Evolutionary conservation across 2,888 invertebrate genomes (phyloP).

Genomic region (Sinodicranocentrus sp.): DNA sequence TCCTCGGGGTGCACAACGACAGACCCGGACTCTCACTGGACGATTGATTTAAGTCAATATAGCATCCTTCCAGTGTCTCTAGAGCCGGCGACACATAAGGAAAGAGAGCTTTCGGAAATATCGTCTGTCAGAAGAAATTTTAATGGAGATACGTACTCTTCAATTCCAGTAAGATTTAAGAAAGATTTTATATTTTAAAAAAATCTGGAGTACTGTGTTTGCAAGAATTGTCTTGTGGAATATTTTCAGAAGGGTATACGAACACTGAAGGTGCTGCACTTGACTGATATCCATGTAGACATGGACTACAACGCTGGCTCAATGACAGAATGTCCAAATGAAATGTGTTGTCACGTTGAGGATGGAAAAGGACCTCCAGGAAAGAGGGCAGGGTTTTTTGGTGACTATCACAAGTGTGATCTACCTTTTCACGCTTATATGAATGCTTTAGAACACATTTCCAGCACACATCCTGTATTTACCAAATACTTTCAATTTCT

Average conservation of each 20-base stretch:
- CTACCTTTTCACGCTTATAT: slow-evolving; percentile 73
- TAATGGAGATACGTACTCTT: slow-evolving; percentile 4
- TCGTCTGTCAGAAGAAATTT: slow-evolving; percentile 29
- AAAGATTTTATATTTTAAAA: background rate
- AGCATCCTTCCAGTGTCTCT: slow-evolving; percentile 51
- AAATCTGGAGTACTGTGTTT: background rate
- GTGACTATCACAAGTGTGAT: slow-evolving; percentile 74
- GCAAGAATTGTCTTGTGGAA: too few relatives aligned
- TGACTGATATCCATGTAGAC: slow-evolving; percentile 75
- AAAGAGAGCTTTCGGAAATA: background rate
- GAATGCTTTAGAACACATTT: slow-evolving; percentile 73
- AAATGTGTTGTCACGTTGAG: slow-evolving; percentile 72
- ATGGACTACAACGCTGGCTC: slow-evolving; percentile 69
- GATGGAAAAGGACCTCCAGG: slow-evolving; percentile 63
- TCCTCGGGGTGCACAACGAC: slow-evolving; percentile 72
- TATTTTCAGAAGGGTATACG: slow-evolving; percentile 55
- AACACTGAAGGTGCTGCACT: slow-evolving; percentile 72
- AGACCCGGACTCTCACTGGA: slow-evolving; percentile 71
- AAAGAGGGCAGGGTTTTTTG: slow-evolving; percentile 72
- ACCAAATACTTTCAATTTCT: background rate
- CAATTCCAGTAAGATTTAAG: slow-evolving; percentile 42
- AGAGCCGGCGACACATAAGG: slow-evolving; percentile 20
- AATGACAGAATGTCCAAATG: slow-evolving; percentile 72
- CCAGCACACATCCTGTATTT: slow-evolving; percentile 73
- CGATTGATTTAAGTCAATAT: slow-evolving; percentile 71